Conservation (phyloP, 2,113 vertebrate species). For the Dicaeum eximium region DNA sequence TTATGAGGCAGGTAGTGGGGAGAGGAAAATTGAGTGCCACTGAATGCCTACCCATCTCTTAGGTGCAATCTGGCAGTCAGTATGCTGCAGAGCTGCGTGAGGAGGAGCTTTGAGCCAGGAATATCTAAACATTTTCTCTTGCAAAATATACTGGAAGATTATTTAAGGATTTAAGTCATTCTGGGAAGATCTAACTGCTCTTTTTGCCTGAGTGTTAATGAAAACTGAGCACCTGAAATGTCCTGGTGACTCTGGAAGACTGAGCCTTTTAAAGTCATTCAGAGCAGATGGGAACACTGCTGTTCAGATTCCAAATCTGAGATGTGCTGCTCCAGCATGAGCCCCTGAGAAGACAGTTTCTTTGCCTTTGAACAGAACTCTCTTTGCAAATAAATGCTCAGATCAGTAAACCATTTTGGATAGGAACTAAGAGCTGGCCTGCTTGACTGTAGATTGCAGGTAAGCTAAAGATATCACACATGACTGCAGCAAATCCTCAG, state of each 20-base stretch:
- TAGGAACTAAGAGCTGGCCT: not conserved
- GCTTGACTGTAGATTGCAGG: not conserved
- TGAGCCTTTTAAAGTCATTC: not conserved
- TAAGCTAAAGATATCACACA: not conserved
- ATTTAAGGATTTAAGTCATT: not conserved
- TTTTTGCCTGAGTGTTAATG: not conserved
- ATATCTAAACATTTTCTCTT: not conserved
- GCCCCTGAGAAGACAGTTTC: not conserved
- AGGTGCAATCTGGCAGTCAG: not conserved
- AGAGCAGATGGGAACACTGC: not conserved
- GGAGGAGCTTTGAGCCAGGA: not conserved
- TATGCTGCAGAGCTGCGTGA: not conserved
- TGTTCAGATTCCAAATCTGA: not conserved
- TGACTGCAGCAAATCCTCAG: not conserved
- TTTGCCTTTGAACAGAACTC: not conserved
- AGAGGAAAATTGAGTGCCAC: not conserved
- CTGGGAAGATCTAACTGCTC: not conserved
- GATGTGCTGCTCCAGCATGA: not conserved
- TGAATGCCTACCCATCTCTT: not conserved
- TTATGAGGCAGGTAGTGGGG: not conserved
- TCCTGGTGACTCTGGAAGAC: not conserved
- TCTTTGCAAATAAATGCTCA: not conserved
- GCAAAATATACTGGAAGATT: not conserved
- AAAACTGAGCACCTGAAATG: not conserved
- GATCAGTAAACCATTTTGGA: not conserved